These are phyloP conservation scores for Incurvaria masculella DNA, from an alignment of 2,888 invertebrate genomes.

Conservation along the genomic window DNA sequence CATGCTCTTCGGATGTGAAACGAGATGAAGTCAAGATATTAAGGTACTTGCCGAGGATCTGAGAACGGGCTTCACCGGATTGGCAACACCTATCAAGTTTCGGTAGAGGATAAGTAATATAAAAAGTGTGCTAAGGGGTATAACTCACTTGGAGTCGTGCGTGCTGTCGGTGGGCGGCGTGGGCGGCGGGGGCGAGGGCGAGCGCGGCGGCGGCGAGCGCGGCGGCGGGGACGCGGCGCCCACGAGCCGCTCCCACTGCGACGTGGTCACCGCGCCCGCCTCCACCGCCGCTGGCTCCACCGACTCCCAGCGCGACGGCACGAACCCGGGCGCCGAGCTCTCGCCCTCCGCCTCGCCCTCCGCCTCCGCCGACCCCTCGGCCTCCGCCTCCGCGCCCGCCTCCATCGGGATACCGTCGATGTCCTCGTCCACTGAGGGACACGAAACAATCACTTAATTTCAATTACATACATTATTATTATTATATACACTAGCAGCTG, in stretches of 20 bases:
- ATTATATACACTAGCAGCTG: too few species aligned
- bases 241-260: conserved; percentile 75
- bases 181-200: conserved; percentile 9
- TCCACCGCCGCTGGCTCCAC: conserved; percentile 85
- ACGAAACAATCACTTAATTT: too few species aligned
- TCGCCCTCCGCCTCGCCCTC: conserved; percentile 26
- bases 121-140: too few species aligned
- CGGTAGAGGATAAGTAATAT: too few species aligned
- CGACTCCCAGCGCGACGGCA: conserved; percentile 95
- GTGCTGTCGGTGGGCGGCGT: background rate
- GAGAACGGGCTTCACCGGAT: too few species aligned
- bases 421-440: conserved; percentile 63
- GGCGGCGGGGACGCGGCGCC: conserved; percentile 14
- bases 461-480: too few species aligned
- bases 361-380: conserved; percentile 64
- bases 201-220: conserved; percentile 17
- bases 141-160: background rate
- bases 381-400: conserved; percentile 47
- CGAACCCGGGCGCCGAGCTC: conserved; percentile 62
- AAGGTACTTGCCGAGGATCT: too few species aligned
- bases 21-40: too few species aligned
- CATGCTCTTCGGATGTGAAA: too few species aligned
- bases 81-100: too few species aligned
- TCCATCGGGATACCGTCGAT: conserved; percentile 72
- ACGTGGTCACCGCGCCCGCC: conserved; percentile 80